Evolutionary conservation across 2,888 invertebrate genomes (phyloP).

Genomic region (Liodrosophila aerea): DNA sequence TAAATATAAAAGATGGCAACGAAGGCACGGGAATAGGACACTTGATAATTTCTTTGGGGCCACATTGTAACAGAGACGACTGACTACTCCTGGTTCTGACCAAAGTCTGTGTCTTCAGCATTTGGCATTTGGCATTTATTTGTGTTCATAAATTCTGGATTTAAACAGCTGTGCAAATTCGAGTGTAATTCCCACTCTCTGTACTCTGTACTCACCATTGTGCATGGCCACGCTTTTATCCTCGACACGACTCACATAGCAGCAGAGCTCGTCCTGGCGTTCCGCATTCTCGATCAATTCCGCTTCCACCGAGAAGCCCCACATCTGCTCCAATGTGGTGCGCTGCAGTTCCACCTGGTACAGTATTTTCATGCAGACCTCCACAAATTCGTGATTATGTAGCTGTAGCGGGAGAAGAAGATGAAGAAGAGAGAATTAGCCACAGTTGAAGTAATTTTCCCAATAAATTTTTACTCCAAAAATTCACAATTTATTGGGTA

Average conservation of each 20-base stretch:
- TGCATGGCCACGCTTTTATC: slow-evolving; percentile 98
- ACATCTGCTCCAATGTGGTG: slow-evolving; percentile 95
- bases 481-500: slow-evolving; percentile 67
- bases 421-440: slow-evolving; percentile 33
- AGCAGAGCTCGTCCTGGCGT: slow-evolving; percentile 97
- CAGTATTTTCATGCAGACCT: slow-evolving; percentile 97
- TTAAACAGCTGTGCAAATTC: slow-evolving; percentile 36
- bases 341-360: slow-evolving; percentile 97
- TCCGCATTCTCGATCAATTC: slow-evolving; percentile 98
- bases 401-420: slow-evolving; percentile 84
- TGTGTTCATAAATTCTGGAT: slow-evolving; percentile 1
- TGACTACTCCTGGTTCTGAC: too few species aligned
- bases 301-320: slow-evolving; percentile 99
- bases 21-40: slow-evolving; percentile 20
- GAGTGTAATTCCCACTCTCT: slow-evolving; percentile 4
- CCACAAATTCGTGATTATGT: slow-evolving; percentile 96
- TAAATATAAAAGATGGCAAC: slow-evolving; percentile 67
- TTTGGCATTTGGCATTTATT: too few species aligned
- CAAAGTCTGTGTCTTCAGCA: too few species aligned
- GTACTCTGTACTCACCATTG: slow-evolving; percentile 88
- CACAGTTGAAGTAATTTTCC: slow-evolving; percentile 3
- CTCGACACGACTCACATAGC: slow-evolving; percentile 97
- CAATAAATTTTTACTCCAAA: slow-evolving; percentile 39
- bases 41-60: slow-evolving; percentile 21
- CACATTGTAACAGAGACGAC: too few species aligned